phyloP scores from a whole-genome alignment of 2,797 vertebrate genomes.

The Nothura maculosa region DNA sequence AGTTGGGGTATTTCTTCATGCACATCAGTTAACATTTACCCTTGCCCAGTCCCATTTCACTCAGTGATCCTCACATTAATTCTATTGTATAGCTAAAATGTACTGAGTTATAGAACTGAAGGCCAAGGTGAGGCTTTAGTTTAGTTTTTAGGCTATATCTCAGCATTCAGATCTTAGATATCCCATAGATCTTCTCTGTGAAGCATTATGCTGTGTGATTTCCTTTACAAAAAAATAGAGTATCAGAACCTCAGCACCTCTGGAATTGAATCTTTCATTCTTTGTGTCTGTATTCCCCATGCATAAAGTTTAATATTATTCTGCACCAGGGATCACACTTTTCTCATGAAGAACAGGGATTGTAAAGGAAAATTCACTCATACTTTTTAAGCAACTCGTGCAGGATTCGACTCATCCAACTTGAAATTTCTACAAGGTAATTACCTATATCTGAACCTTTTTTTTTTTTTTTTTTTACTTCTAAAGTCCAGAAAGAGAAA shows the following conservation, averaged over 20 bases:
- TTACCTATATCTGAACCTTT: not conserved
- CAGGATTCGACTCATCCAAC: not conserved
- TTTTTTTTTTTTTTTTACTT: not conserved
- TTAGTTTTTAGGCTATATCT: not conserved
- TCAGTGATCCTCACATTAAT: not conserved
- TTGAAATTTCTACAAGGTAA: conserved; percentile 11
- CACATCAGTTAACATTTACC: not conserved
- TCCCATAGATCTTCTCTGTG: not conserved
- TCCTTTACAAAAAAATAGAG: not conserved
- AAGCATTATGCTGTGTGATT: not conserved
- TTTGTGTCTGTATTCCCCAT: not conserved
- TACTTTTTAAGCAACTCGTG: not conserved
- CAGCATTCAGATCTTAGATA: not conserved
- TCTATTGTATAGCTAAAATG: not conserved
- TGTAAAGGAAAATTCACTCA: conserved; percentile 10
- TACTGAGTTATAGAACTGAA: not conserved
- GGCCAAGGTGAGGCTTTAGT: not conserved
- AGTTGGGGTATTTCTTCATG: not conserved
- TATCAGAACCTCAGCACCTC: not conserved
- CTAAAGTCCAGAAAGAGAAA: not conserved
- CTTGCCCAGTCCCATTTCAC: not conserved
- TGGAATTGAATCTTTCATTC: conserved; percentile 24
- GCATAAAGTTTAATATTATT: not conserved
- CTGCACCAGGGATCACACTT: not conserved
- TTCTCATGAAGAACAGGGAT: not conserved